Evolutionary conservation across 2,113 vertebrate genomes (phyloP), one percentile per base, ranked within the genome.

Genomic region (Paradoxurus hermaphroditus): DNA sequence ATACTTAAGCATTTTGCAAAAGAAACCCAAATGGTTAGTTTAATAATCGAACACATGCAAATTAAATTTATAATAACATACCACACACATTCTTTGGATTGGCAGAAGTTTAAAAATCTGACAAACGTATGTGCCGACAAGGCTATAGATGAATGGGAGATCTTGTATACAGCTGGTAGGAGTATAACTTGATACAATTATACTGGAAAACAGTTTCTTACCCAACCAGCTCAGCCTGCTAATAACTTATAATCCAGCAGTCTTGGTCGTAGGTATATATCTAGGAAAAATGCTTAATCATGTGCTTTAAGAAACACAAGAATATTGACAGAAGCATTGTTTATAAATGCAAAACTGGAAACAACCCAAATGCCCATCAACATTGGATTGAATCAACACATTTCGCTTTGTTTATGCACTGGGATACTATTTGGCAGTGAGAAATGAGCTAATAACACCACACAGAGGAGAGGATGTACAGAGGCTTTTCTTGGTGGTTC

Each of bases 171-270:
- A 86, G 41, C 67, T 56, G 39, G 15, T 94, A 65, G 39, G 56
- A 86, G 29, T 88, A 10, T 41, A 84, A 77, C 59, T 90, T 94
- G 90, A 78, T 92, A 86, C 16, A 84, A 0, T 84, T 85, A 70
- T 16, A 11, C 34, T 90, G 63, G n/a, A 95, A 81, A 96, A 72
- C 34, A 90, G 39, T 89, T 94, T 93, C 23, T 90, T 91, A 59
- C 36, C 12, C 65, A 86, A 91, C 12, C 29, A 87, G 67, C 82
- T 86, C 39, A 91, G 31, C 41, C 62, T 88, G 65, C 34, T 87
- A 63, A 90, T 49, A 73, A 83, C 12, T 67, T 95, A 82, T 1
- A 86, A 25, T 13, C 21, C 4, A 70, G 14, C 16, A 78, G 3
- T 44, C 25, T 83, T 93, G 25, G 31, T 88, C 15, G 1, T 59